A percentile compares a stretch with the other conserved stretches of the same genome.
phyloP scores from a whole-genome alignment of 2,888 invertebrate genomes.

The Itoplectis maculator region DNA sequence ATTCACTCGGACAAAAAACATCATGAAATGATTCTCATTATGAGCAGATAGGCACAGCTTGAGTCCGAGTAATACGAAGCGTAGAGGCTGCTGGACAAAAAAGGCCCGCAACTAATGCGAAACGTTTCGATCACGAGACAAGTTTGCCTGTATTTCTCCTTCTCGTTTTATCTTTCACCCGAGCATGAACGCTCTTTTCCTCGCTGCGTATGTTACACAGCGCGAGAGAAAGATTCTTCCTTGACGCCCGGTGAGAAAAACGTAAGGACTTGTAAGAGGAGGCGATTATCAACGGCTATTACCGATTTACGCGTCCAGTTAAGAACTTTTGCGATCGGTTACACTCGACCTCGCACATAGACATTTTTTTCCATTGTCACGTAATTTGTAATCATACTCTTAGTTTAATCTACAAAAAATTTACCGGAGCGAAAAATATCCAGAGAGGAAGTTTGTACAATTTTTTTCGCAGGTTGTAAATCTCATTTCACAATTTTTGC shows the following conservation, averaged over 20 bases:
- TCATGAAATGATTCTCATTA: slow-evolving; percentile 74
- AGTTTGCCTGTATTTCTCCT: slow-evolving; percentile 7
- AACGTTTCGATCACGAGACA: slow-evolving; percentile 20
- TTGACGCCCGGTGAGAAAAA: slow-evolving; percentile 70
- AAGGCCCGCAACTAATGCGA: slow-evolving; percentile 15
- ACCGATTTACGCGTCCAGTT: slow-evolving; percentile 81
- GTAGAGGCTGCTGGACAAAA: slow-evolving; percentile 20
- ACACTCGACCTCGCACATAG: slow-evolving; percentile 67
- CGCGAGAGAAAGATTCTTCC: slow-evolving; percentile 29
- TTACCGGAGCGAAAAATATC: neutral
- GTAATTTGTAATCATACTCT: neutral
- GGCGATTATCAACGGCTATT: slow-evolving; percentile 81
- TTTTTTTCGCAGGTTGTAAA: neutral
- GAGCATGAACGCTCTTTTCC: neutral
- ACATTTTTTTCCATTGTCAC: neutral
- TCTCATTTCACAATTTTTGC: neutral
- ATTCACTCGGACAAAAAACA: slow-evolving; percentile 62
- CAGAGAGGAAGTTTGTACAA: neutral
- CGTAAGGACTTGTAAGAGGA: slow-evolving; percentile 77
- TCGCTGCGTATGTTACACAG: neutral
- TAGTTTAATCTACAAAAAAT: neutral
- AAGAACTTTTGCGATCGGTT: slow-evolving; percentile 81
- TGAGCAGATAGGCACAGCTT: slow-evolving; percentile 76
- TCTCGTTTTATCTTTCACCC: slow-evolving; percentile 13
- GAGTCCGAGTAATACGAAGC: slow-evolving; percentile 74